Base-by-base conservation (phyloP, 64 coral and sea anemone genomes). In the Pocillopora damicornis region DNA sequence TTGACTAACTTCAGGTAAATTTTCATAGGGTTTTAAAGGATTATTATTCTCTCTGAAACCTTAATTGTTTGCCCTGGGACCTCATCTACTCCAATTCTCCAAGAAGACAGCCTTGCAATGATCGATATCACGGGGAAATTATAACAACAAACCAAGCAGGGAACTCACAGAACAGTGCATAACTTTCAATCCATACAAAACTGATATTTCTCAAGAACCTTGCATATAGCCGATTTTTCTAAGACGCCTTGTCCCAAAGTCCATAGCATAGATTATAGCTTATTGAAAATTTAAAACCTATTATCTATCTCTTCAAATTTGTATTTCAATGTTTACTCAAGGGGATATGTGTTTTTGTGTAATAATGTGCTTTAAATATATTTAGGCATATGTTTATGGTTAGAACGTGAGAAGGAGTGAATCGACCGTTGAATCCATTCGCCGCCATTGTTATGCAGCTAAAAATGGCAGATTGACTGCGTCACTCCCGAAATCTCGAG, bases 321-420 rank as follows among this genome's bases (percentile, higher is more conserved):
- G 75, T 79, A 30, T 79, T 79, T 79, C 11, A 79, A 34, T 18
- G 7, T 60, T 59, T 79, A 79, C 77, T 79, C 58, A 60, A n/a
- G 77, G 51, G 77, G 58, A 61, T 79, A 59, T 79, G 9, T 59
- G 2, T 13, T 77, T 17, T 60, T 22, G 56, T 79, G 56, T 20
- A 14, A 60, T 30, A 30, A 59, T 60, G 11, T 60, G 13, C 18
- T 59, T 60, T 60, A 13, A 0, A 23, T 79, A 69, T 23, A 79
- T 23, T 79, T 79, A 59, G 59, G 56, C 76, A 79, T 26, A 79
- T 20, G 42, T 51, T 51, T 51, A 51, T 51, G 3, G 42, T 51
- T 4, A n/a, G 22, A 59, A 59, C 37, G 22, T 23, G 77, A 26
- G 77, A 60, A 60, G 18, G 38, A 60, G 51, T 79, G 77, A 79